Conservation (phyloP, 2,888 invertebrate species). For the Clusia tigrina region DNA sequence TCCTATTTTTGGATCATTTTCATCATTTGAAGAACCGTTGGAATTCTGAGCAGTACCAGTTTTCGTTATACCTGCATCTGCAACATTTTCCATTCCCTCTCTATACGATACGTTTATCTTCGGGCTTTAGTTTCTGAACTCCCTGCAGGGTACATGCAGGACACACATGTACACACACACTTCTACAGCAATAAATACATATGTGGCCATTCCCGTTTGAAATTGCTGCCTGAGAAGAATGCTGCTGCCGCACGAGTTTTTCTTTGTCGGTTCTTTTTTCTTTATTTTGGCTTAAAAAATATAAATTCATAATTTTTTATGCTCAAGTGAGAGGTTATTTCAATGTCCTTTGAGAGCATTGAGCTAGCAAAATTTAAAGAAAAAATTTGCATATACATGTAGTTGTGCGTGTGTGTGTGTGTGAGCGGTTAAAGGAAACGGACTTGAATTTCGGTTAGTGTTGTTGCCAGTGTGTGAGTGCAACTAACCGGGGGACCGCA, state of each 20-base stretch:
- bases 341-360: slow-evolving; percentile 1
- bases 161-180: no score
- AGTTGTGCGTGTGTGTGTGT: slow-evolving; percentile 7
- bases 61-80: no score
- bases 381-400: neutral
- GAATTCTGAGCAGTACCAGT: no score
- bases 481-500: slow-evolving; percentile 26
- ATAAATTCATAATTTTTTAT: slow-evolving; percentile 6
- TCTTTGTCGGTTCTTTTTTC: no score
- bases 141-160: no score
- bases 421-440: neutral
- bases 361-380: neutral
- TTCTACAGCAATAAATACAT: no score
- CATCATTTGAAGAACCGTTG: no score
- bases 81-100: no score
- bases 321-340: neutral
- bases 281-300: slow-evolving; percentile 16
- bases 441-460: neutral
- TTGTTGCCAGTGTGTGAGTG: neutral
- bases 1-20: no score
- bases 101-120: no score
- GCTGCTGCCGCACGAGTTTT: slow-evolving; percentile 5
- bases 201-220: no score
- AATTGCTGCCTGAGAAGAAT: slow-evolving; percentile 19
- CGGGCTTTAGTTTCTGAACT: no score